Evolutionary conservation across 2,113 vertebrate genomes (phyloP).

Genomic region (Trinectes maculatus): DNA sequence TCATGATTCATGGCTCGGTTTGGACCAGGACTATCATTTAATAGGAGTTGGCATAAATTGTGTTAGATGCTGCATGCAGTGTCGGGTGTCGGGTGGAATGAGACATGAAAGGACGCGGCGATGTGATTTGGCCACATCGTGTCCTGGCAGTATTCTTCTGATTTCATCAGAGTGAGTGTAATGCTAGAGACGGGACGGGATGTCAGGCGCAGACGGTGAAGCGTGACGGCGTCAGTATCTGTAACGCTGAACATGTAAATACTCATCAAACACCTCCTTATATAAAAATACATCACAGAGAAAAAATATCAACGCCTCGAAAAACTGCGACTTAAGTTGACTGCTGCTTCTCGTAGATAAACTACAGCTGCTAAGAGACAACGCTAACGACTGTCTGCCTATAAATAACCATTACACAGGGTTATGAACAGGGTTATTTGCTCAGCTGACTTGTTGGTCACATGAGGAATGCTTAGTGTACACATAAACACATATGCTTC

Average conservation of each 20-base stretch:
- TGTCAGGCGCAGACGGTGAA: too few species aligned
- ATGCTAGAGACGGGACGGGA: neutral
- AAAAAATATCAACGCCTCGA: too few species aligned
- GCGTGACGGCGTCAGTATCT: too few species aligned
- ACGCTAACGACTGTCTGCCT: slow-evolving; percentile 36
- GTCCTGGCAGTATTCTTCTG: neutral
- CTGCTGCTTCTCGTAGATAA: too few species aligned
- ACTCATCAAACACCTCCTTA: too few species aligned
- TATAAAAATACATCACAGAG: too few species aligned
- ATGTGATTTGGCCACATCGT: slow-evolving; percentile 13
- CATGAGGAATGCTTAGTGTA: slow-evolving; percentile 5
- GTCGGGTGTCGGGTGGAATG: slow-evolving; percentile 4
- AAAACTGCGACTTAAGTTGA: too few species aligned
- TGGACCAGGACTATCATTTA: slow-evolving; percentile 21
- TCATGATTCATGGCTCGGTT: slow-evolving; percentile 45
- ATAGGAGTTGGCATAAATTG: slow-evolving; percentile 17
- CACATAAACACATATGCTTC: slow-evolving; percentile 14
- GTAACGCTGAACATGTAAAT: neutral
- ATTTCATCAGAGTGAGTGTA: slow-evolving; percentile 16
- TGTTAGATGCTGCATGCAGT: slow-evolving; percentile 28
- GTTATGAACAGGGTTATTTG: slow-evolving; percentile 27
- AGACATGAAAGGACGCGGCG: slow-evolving; percentile 14
- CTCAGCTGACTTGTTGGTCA: slow-evolving; percentile 22
- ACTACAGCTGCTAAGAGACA: too few species aligned
- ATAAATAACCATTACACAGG: slow-evolving; percentile 68